Percentiles rank a stretch among this genome's conserved stretches.
phyloP scores from a whole-genome alignment of 2,888 invertebrate species.

The Lasioglossum vierecki region DNA sequence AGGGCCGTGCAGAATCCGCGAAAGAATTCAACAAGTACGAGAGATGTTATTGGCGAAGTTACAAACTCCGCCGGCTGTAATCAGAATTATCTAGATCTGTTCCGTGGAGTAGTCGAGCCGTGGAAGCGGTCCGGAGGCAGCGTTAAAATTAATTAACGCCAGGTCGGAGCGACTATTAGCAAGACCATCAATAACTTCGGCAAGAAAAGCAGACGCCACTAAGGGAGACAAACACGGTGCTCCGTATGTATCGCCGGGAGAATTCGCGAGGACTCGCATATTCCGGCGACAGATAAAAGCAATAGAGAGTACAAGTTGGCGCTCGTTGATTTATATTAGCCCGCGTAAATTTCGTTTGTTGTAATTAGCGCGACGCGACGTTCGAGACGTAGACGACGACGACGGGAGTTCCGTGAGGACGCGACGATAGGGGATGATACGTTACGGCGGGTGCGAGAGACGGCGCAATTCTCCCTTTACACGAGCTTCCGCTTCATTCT shows the following conservation, averaged over 20 bases:
- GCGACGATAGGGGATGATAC: neutral
- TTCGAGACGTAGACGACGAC: slow-evolving; percentile 6
- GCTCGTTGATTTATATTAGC: slow-evolving; percentile 20
- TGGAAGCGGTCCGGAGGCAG: neutral
- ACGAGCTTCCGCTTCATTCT: slow-evolving; percentile 3
- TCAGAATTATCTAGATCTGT: slow-evolving; percentile 16
- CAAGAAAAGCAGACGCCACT: slow-evolving; percentile 2
- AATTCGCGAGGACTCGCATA: neutral
- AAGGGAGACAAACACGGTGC: neutral
- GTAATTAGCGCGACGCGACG: slow-evolving; percentile 44
- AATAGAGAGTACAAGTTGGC: neutral
- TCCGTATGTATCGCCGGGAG: neutral
- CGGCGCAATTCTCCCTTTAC: slow-evolving; percentile 34
- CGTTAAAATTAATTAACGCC: slow-evolving; percentile 24
- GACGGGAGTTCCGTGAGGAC: neutral
- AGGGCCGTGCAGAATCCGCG: neutral
- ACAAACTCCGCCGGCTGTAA: slow-evolving; percentile 1
- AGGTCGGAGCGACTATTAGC: slow-evolving; percentile 6
- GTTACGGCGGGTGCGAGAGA: neutral
- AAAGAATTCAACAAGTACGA: slow-evolving; percentile 15
- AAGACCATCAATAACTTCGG: slow-evolving; percentile 10
- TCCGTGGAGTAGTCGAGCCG: neutral
- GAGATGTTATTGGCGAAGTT: slow-evolving; percentile 6
- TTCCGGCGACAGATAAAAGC: slow-evolving; percentile 14
- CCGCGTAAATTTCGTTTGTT: slow-evolving; percentile 28